Base-by-base conservation (phyloP, 2,113 vertebrate species). In the Columba livia region DNA sequence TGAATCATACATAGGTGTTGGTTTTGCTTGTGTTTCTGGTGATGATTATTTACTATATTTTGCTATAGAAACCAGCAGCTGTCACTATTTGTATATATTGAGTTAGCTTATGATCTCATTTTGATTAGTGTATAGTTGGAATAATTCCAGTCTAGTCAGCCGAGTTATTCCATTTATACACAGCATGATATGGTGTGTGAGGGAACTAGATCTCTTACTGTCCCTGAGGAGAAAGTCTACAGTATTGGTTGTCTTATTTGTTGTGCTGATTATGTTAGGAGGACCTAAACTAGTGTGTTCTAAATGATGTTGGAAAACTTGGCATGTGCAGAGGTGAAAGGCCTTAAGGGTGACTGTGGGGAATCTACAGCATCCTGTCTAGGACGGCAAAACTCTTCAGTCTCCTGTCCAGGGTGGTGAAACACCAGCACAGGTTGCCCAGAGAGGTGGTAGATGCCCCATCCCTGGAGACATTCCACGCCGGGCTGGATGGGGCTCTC, bases 31-130 rank as follows among this genome's bases (percentile, higher is more conserved):
- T 85, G 28, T 90, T 88, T 95, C 44, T 90, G 69, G 64, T 92
- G 7, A 75, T 83, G 80, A 75, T 88, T 88, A 78, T 94, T 96
- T 93, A 84, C 85, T 96, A 72, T 69, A 47, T 78, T 95, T 95
- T 94, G 83, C 93, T 92, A 94, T 96, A 90, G 94, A 96, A 96
- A 96, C 93, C 90, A 90, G 69, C 92, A 95, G 72, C 96, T 95
- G 93, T 79, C 82, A 86, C 79, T 96, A 3, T 97, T 96, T 93
- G 58, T 94, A 34, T 90, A 61, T 74, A 84, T 28, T 80, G 75
- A 78, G 75, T 89, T 94, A 90, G 90, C 69, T 83, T 94, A 38
- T 95, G 96, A 97, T 93, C 92, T 96, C 94, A 95, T 93, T 91
- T 94, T 95, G 91, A 93, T 88, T 93, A 92, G 57, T 24, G 15